Conservation (phyloP, 2,797 vertebrate genomes). For the Synaphobranchus kaupii region DNA sequence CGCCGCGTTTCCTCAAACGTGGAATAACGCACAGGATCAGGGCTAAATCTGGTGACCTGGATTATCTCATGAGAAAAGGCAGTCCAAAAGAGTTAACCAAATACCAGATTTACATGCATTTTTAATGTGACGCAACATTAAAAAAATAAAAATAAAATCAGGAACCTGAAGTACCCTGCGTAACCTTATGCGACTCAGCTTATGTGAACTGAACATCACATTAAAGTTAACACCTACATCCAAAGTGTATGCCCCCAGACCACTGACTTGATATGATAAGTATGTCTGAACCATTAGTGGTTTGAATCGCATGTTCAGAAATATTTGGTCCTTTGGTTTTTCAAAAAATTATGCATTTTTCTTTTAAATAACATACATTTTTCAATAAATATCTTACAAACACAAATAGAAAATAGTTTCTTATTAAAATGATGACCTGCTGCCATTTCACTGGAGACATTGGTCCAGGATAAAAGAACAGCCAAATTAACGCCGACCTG, state of each 20-base stretch:
- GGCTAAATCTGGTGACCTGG: not conserved
- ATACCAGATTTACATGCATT: not conserved
- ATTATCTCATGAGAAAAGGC: slow-evolving; percentile 9
- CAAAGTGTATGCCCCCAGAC: not conserved
- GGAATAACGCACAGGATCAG: not conserved
- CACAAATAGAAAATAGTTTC: not conserved
- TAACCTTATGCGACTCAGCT: not conserved
- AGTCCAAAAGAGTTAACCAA: not conserved
- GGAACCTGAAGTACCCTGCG: not conserved
- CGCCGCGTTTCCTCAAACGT: not conserved
- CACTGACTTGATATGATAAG: not conserved
- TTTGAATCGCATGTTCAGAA: not conserved
- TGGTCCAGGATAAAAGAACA: not conserved
- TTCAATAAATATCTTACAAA: not conserved
- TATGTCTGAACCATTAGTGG: not conserved
- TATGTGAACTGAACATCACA: not conserved
- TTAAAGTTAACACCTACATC: not conserved
- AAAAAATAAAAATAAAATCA: not conserved
- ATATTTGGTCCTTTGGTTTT: not conserved
- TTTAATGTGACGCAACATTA: not conserved
- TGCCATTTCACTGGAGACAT: not conserved
- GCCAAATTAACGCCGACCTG: slow-evolving; percentile 71
- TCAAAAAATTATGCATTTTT: not conserved
- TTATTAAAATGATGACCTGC: not conserved
- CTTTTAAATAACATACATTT: not conserved